phyloP scores from a whole-genome alignment of 1,140 invertebrate species.

The Acromyrmex charruanus region DNA sequence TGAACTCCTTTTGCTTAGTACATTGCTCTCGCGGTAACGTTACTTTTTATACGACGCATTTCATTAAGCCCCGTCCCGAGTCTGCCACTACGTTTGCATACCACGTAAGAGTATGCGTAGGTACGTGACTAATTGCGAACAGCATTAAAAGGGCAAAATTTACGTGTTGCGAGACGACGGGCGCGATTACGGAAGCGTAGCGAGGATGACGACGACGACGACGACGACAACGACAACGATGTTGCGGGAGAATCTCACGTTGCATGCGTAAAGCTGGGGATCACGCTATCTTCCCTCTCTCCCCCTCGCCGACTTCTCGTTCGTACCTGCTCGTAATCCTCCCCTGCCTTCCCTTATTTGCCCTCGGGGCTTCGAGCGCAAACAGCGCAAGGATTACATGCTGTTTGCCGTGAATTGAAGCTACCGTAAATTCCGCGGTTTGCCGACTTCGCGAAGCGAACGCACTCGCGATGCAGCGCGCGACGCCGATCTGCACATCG shows the following conservation, averaged over 20 bases:
- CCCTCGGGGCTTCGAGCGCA: constrained; percentile 54
- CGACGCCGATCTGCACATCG: neutral
- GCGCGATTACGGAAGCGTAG: constrained; percentile 48
- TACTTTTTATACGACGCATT: constrained; percentile 43
- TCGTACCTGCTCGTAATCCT: constrained; percentile 53
- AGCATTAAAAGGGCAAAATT: constrained; percentile 58
- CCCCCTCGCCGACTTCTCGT: constrained; percentile 19
- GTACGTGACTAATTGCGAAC: constrained; percentile 55
- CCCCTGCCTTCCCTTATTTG: constrained; percentile 54
- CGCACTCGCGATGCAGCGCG: constrained; percentile 12
- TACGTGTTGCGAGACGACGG: constrained; percentile 48
- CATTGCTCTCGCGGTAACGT: constrained; percentile 2
- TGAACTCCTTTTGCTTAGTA: constrained; percentile 14
- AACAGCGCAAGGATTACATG: constrained; percentile 64
- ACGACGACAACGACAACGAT: neutral
- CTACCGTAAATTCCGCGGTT: constrained; percentile 57
- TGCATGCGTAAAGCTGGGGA: constrained; percentile 48
- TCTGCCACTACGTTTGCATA: constrained; percentile 41
- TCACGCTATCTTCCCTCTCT: neutral
- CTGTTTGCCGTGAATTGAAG: constrained; percentile 61
- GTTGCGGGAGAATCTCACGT: constrained; percentile 14
- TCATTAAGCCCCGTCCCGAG: constrained; percentile 22
- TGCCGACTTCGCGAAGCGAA: constrained; percentile 49
- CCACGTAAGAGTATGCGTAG: constrained; percentile 29
- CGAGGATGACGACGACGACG: constrained; percentile 11